Base-by-base conservation (phyloP, 2,888 invertebrate species). In the Frankliniella intonsa region DNA sequence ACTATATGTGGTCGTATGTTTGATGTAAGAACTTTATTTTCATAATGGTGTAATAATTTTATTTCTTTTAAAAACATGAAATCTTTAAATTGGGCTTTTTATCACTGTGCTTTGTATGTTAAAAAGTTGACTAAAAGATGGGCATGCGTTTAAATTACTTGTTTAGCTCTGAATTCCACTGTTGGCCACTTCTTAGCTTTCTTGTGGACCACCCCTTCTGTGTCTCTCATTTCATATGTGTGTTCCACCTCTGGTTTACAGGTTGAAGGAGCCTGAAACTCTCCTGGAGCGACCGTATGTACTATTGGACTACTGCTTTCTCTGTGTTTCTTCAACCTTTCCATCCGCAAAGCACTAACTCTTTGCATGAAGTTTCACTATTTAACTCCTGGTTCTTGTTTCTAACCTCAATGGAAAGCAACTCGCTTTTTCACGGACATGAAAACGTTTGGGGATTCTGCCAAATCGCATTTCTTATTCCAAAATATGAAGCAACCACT, bases 261-360 rank as follows among this genome's bases (percentile, higher is more conserved):
- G 82, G 82, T 80, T 82, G 51, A 82, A 82, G 82, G 82, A 82
- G 80, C 82, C 69, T 51, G 82, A 82, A 82, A 82, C 38, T 51
- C 80, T 82, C 5, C 82, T 82, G 76, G 82, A 82, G 76, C 79
- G 82, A 81, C 76, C 82, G 82, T 82, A 82, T 82, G 82, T 82
- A 82, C 82, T 22, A 76, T 76, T 22, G 69, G n/a, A 12, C 25
- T 76, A 22, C 25, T 76, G 69, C 69, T 76, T 76, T 76, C 25
- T 76, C 7, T 76, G 25, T 76, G 69, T 76, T 76, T 12, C 25
- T 25, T 10, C 22, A 2, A 22, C 69, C 69, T 76, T 76, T 12
- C 69, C 69, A 62, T 62, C 22, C 69, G 12, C 22, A 76, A n/a
- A 76, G 69, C 69, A 76, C 69, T 76, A 76, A 76, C 69, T 76